Percentiles rank a stretch among this genome's conserved stretches.
Evolutionary conservation across 2,113 vertebrate species (phyloP).

Genomic region (Cyphomyrus discorhynchus): DNA sequence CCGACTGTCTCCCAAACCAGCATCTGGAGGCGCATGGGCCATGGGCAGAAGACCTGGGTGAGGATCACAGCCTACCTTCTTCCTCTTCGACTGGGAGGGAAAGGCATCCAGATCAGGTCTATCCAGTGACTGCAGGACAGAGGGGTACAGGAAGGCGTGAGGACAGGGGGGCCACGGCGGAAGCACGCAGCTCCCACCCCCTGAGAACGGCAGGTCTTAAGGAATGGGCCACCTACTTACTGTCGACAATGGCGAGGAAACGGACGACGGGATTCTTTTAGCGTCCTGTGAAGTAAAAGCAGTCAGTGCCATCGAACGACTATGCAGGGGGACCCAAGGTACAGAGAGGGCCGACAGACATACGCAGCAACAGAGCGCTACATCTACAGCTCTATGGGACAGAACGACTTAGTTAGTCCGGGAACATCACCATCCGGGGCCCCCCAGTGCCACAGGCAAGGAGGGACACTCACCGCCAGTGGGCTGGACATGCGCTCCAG

Average conservation of each 20-base stretch:
- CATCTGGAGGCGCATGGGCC: not conserved
- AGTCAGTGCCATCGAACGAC: not conserved
- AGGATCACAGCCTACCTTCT: constrained; percentile 63
- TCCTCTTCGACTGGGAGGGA: constrained; percentile 65
- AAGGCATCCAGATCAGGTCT: constrained; percentile 57
- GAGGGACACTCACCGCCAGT: constrained; percentile 68
- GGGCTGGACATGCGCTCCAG: constrained; percentile 97
- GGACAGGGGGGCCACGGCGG: not conserved
- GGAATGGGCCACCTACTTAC: constrained; percentile 61
- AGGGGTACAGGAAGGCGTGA: not conserved
- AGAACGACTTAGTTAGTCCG: not conserved
- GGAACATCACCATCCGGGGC: not conserved
- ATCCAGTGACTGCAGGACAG: constrained; percentile 65
- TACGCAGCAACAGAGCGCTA: not conserved
- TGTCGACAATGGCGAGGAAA: constrained; percentile 64
- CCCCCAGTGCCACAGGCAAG: not conserved
- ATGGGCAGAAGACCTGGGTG: not conserved
- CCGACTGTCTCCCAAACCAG: not conserved
- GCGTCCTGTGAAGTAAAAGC: constrained; percentile 72
- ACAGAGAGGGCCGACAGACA: not conserved
- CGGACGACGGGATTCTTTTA: constrained; percentile 80
- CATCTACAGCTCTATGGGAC: not conserved
- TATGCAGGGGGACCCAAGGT: not conserved
- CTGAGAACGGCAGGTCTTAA: not conserved
- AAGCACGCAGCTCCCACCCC: not conserved